Base-by-base conservation (phyloP, 2,888 invertebrate species). In the Metalampra italica region DNA sequence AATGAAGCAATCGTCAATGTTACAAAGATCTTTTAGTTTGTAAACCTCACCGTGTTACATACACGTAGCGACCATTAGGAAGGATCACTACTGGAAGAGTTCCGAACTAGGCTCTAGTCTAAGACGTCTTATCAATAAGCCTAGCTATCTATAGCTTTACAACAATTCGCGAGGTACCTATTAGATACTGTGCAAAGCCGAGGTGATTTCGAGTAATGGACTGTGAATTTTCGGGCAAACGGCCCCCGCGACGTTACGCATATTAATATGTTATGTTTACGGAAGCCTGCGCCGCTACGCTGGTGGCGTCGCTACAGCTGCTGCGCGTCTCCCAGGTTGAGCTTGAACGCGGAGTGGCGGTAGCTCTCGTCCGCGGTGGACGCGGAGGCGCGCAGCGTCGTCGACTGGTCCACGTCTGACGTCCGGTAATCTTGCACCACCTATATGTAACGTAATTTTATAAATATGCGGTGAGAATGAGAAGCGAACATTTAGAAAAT, bases 321-420 rank as follows among this genome's bases (percentile, higher is more conserved):
- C 39, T 55, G 62, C 14, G 55, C 49, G 36, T 68, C 70, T 7
- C 55, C 68, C 29, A 66, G 52, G 52, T 70, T 70, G 3, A 74
- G 59, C 47, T 76, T 81, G 62, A 62, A 74, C 13, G 66, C 61
- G 39, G 83, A 81, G 39, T 75, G 76, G 12, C 76, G 68, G 54
- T 68, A 76, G 9, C 61, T 60, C n/a, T 82, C 76, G 9, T 77
- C 82, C 2, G 81, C 77, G 0, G 67, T 72, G 3, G 83, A 83
- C 0, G 71, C 74, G 0, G 83, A 71, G 5, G 81, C 78, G 1
- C 82, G 75, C 4, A 81, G 58, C 29, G 48, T 46, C 15, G 49
- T 46, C 0, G 56, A 38, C 12, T 55, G 63, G 7, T 76, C 78
- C 0, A 48, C 46, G 2, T 72, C 74, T 0, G 55, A 51, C 1